Evolutionary conservation across 2,888 invertebrate genomes (phyloP).

Genomic region (Ethmia dodecea): DNA sequence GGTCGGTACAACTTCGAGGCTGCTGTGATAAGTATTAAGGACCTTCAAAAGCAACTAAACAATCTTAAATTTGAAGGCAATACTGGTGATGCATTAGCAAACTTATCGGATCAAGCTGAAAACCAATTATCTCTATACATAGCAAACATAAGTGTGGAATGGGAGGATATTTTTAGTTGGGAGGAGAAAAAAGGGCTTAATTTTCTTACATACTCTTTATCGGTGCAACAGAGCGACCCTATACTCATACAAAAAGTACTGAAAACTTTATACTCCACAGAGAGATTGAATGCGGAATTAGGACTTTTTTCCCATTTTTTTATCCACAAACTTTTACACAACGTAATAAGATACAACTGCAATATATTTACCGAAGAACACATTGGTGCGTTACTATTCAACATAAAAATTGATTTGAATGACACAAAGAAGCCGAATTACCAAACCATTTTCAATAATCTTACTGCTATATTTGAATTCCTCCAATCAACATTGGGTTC

Average conservation of each 20-base stretch:
- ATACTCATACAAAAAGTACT: conserved; percentile 52
- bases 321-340: conserved; percentile 52
- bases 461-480: conserved; percentile 68
- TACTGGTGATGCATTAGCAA: conserved; percentile 40
- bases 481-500: conserved; percentile 60
- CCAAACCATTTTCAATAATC: conserved; percentile 62
- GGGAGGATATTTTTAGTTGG: conserved; percentile 67
- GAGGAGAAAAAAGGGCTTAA: conserved; percentile 50
- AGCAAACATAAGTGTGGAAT: conserved; percentile 61
- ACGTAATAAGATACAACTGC: conserved; percentile 61
- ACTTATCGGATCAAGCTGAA: conserved; percentile 50
- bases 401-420: conserved; percentile 55
- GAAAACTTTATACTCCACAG: conserved; percentile 53
- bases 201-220: conserved; percentile 51
- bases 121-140: conserved; percentile 56
- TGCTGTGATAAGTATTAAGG: conserved; percentile 46
- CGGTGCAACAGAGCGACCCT: conserved; percentile 62
- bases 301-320: conserved; percentile 65
- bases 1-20: conserved; percentile 51
- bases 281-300: conserved; percentile 60
- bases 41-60: conserved; percentile 38
- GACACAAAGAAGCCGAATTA: conserved; percentile 52
- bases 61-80: conserved; percentile 49
- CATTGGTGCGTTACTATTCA: conserved; percentile 59
- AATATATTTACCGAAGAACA: conserved; percentile 63